Base-by-base conservation (phyloP, 2,888 invertebrate genomes). In the Cryptophagus acutangulus region DNA sequence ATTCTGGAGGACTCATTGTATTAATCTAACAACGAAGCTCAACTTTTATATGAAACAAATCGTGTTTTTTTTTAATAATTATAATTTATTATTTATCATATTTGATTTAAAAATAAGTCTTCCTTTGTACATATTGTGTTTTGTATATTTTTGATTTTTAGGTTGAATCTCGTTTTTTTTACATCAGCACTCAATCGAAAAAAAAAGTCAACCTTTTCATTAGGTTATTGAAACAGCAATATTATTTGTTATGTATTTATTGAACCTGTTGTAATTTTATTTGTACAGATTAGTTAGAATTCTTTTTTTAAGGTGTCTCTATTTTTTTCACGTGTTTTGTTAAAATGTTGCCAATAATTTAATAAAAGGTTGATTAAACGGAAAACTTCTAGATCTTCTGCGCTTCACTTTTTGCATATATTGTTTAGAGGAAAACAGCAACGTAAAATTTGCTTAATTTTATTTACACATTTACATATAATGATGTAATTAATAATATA, bases 391-490 rank as follows among this genome's bases (percentile, higher is more conserved):
- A n/a, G n/a, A n/a, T n/a, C n/a, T n/a, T n/a, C n/a, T n/a, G n/a
- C n/a, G n/a, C n/a, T n/a, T n/a, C n/a, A n/a, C n/a, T n/a, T n/a
- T n/a, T n/a, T n/a, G n/a, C n/a, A n/a, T n/a, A n/a, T n/a, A n/a
- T n/a, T n/a, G n/a, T n/a, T n/a, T n/a, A 8, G 12, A 26, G 26
- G 9, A 26, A 26, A 26, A 26, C 3, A n/a, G 12, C n/a, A 26
- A 12, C 26, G 26, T 13, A 26, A 26, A 26, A 26, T 26, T n/a
- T 12, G 12, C n/a, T 20, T 31, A 42, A 46, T 40, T 48, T 51
- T 50, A 50, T 50, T 49, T 42, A 44, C 33, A 43, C 25, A 26
- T 43, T 14, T 44, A 46, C 41, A 42, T 51, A 48, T 45, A 45
- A 15, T 8, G 31, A 13, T 20, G 24, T 20, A n/a, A 20, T 20